Evolutionary conservation across 2,113 vertebrate species (phyloP).

Genomic region (Coreoperca whiteheadi): DNA sequence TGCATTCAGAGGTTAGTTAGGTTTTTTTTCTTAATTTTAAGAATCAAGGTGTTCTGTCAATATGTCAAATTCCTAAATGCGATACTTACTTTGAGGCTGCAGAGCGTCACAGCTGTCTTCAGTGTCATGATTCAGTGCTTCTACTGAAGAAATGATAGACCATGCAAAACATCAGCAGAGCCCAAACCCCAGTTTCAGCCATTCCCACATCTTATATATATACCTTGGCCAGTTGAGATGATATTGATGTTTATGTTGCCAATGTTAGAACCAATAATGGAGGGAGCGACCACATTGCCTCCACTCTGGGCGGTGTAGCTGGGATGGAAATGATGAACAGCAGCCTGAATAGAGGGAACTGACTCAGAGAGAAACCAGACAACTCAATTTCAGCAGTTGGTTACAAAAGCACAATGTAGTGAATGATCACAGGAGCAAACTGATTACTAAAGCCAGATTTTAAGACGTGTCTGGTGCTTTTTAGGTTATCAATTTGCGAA

Average conservation of each 20-base stretch:
- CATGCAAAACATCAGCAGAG: slow-evolving; percentile 41
- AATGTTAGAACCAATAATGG: slow-evolving; percentile 40
- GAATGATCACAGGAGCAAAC: not conserved
- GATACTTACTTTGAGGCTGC: slow-evolving; percentile 35
- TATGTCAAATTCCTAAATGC: not conserved
- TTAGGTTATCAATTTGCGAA: not conserved
- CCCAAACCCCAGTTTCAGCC: not conserved
- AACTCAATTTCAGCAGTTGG: slow-evolving; percentile 1
- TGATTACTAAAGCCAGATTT: not conserved
- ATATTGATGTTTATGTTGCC: slow-evolving; percentile 56
- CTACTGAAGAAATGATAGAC: not conserved
- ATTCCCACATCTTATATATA: not conserved
- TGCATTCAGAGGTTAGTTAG: not conserved
- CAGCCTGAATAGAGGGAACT: slow-evolving; percentile 11
- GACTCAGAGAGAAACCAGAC: slow-evolving; percentile 14
- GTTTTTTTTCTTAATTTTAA: not conserved
- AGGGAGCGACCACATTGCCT: slow-evolving; percentile 57
- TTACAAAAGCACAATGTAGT: not conserved
- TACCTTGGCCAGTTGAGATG: slow-evolving; percentile 37
- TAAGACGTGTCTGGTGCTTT: not conserved
- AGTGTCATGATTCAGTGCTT: not conserved
- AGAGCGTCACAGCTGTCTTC: not conserved
- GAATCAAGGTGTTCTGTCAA: not conserved
- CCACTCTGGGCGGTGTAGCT: slow-evolving; percentile 50
- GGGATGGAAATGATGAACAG: slow-evolving; percentile 33